Conservation (phyloP, 2,797 vertebrate species). For the Diglossa cyanea region DNA sequence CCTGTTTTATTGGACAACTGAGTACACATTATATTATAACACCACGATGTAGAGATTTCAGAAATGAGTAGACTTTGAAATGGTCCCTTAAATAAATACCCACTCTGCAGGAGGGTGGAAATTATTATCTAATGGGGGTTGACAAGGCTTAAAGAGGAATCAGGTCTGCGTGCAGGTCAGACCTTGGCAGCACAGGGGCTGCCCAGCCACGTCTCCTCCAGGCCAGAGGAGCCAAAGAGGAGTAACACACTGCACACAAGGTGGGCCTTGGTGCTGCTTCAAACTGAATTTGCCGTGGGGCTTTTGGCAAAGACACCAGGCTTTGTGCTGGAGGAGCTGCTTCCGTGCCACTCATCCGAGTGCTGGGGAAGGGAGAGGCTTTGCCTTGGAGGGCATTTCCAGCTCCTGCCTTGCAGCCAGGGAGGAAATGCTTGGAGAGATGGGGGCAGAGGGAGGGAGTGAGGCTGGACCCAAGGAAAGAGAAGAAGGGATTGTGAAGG, state of each 20-base stretch:
- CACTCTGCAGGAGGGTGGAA: background rate
- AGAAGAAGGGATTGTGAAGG: background rate
- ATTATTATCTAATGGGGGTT: background rate
- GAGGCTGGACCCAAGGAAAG: background rate
- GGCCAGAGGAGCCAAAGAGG: fast-evolving
- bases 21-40: background rate
- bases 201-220: fast-evolving
- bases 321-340: background rate
- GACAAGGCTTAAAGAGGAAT: background rate
- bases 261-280: background rate
- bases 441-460: fast-evolving
- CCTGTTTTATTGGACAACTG: background rate
- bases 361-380: background rate
- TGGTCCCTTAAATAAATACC: background rate
- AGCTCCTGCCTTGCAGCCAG: background rate
- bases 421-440: background rate
- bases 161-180: background rate
- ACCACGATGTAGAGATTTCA: fast-evolving
- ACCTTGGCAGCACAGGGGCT: background rate
- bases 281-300: background rate
- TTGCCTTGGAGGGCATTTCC: fast-evolving
- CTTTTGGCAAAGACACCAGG: background rate
- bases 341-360: background rate
- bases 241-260: background rate
- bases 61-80: background rate